Evolutionary conservation across 2,113 vertebrate species (phyloP), one percentile per base, ranked within the genome.

Genomic region (Festucalex cinctus): DNA sequence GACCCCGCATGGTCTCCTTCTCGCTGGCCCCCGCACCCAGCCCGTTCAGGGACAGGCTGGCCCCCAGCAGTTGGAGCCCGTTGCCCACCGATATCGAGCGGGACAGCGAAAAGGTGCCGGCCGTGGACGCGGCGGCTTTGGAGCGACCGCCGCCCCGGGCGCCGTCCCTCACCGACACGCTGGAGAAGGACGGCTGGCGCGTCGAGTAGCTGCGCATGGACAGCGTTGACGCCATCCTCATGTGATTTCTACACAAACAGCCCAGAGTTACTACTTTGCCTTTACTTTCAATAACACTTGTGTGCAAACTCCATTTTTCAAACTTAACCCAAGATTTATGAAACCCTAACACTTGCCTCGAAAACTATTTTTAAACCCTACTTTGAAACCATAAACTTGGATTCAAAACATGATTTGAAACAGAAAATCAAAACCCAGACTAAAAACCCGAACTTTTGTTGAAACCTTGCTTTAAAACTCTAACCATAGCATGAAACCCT

Each of bases 1-100:
- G 92, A 65, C 93, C 90, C 88, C 94, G 94, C 95, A 96, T 96
- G 73, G 94, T 93, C 79, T 95, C 94, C 78, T 96, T 96, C 39
- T 95, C 94, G 0, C 86, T 92, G 74, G 85, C 37, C 0, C 56
- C 75, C 0, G 63, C 37, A 1, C 65, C 59, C 6, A 88, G 54
- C 49, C 88, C 79, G 1, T 89, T 91, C 63, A 86, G 20, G 63
- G 88, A 87, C 5, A 85, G 64, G 69, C 75, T 66, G 76, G 83
- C 61, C 73, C 83, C 82, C 66, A 90, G 77, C 71, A 82, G 54
- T 76, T 92, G 91, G 71, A 92, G 85, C 48, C 90, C 88, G 16
- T 92, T 92, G 17, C 90, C 91, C 83, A 91, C 24, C 0, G 91
- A 92, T 57, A 88, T 57, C 0, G 91, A 92, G 37, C 90, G 88